These are phyloP conservation scores for Troides helena DNA, from an alignment of 2,888 invertebrate genomes.

Conservation along the genomic window DNA sequence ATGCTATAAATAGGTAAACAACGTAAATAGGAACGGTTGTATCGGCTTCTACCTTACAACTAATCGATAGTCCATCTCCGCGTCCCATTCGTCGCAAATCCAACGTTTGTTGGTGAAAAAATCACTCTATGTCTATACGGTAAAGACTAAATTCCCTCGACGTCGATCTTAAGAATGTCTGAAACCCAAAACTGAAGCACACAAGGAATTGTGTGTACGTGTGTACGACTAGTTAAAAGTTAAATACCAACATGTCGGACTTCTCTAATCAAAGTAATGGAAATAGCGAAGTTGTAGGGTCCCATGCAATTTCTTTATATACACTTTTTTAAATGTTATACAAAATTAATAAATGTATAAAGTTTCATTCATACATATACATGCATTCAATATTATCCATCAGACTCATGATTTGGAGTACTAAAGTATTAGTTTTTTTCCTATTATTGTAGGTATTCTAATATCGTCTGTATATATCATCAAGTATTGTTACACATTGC, in stretches of 20 bases:
- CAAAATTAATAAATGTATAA: too few relatives aligned
- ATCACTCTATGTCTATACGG: slow-evolving; percentile 28
- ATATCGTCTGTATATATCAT: too few relatives aligned
- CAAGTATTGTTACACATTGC: too few relatives aligned
- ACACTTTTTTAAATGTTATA: too few relatives aligned
- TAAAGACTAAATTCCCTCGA: slow-evolving; percentile 34
- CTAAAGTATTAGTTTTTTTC: too few relatives aligned
- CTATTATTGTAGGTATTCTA: too few relatives aligned
- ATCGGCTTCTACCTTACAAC: slow-evolving; percentile 68
- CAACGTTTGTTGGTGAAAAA: slow-evolving; percentile 36
- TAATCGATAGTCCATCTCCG: slow-evolving; percentile 68
- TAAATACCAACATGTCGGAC: slow-evolving; percentile 69
- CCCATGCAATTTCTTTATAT: slow-evolving; percentile 46
- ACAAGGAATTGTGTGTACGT: slow-evolving; percentile 48
- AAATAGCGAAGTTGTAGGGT: slow-evolving; percentile 55
- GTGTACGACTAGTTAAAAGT: slow-evolving; percentile 69
- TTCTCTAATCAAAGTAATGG: slow-evolving; percentile 74
- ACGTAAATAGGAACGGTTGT: slow-evolving; percentile 77
- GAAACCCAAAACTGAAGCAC: slow-evolving; percentile 44
- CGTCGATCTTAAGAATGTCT: slow-evolving; percentile 35
- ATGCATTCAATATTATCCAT: too few relatives aligned
- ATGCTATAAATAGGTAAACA: slow-evolving; percentile 78
- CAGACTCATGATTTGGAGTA: too few relatives aligned
- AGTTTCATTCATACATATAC: too few relatives aligned
- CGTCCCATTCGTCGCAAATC: slow-evolving; percentile 45